A percentile compares a stretch with the other conserved stretches of the same genome.
phyloP scores from a whole-genome alignment of 2,797 vertebrate genomes.

The Pipistrellus kuhlii region DNA sequence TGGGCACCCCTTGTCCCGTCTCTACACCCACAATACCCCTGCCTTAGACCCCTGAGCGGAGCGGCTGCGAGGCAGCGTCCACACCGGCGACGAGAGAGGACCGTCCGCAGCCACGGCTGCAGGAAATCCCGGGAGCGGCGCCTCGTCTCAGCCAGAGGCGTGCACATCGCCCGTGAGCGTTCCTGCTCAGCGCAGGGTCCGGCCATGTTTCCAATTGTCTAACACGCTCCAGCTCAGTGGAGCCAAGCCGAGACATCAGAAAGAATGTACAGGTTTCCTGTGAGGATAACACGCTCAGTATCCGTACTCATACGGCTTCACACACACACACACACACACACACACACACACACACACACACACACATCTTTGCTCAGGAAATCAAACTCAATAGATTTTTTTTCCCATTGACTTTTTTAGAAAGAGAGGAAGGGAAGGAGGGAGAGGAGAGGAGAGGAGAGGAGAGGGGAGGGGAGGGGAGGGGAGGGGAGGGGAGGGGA shows the following conservation, averaged over 20 bases:
- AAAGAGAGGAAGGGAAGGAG: too few species aligned
- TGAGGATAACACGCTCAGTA: neutral
- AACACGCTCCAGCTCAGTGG: neutral
- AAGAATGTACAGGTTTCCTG: neutral
- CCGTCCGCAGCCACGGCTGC: neutral
- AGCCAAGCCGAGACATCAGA: neutral
- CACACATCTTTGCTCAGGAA: neutral
- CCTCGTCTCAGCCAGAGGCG: neutral
- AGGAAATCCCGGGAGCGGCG: accelerated
- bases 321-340: too few species aligned
- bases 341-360: too few species aligned
- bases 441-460: too few species aligned
- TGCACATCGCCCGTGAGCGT: accelerated
- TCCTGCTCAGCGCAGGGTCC: neutral
- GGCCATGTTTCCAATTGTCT: neutral
- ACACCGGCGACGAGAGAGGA: accelerated
- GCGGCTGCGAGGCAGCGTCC: neutral
- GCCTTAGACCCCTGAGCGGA: accelerated
- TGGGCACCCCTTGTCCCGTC: neutral
- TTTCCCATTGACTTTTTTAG: too few species aligned
- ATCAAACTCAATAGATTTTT: neutral
- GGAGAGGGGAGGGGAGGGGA: too few species aligned
- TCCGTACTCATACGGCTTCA: neutral
- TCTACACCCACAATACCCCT: neutral
- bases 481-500: too few species aligned